Base-by-base conservation (phyloP, 1,140 invertebrate species). In the Galleria mellonella region DNA sequence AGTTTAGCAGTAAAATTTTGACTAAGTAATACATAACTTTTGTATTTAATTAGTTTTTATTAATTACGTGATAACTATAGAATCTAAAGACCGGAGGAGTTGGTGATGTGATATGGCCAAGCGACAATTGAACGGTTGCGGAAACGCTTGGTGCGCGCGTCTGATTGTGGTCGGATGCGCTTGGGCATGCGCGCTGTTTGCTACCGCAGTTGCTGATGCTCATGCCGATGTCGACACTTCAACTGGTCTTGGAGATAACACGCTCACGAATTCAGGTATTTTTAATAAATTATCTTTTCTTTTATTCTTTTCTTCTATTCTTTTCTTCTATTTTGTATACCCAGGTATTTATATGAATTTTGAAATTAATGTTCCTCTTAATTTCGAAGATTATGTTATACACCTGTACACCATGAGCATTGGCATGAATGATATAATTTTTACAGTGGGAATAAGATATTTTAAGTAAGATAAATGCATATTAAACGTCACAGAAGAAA, bases 21-120 rank as follows among this genome's bases (percentile, higher is more conserved):
- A 0, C 14, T 10, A 37, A 37, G 35, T 35, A 14, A 14, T 10
- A 14, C 12, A 35, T 14, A 35, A 35, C 37, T 47, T 47, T 43
- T 32, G 8, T 9, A 42, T 13, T 27, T n/a, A 23, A 17, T 38
- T 43, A 35, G 32, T 17, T 29, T 39, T 28, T 28, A 32, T 41
- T n/a, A n/a, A n/a, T n/a, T n/a, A 32, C 12, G 32, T 32, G 44
- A 32, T 6, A 13, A 39, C 9, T 32, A n/a, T n/a, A 51, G 32
- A 47, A 12, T 35, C 13, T 11, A 23, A 35, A 35, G 13, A 35
- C n/a, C 32, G 35, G n/a, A 53, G 33, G 14, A 54, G 40, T 72
- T 65, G 69, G 81, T 84, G 77, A 84, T 84, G 81, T 84, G 77
- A 71, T 66, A 82, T 81, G 77, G 77, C 65, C 68, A 69, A 59